These are phyloP conservation scores for Sebastes wilsoni DNA, from an alignment of 2,797 vertebrate genomes.

Conservation along the genomic window DNA sequence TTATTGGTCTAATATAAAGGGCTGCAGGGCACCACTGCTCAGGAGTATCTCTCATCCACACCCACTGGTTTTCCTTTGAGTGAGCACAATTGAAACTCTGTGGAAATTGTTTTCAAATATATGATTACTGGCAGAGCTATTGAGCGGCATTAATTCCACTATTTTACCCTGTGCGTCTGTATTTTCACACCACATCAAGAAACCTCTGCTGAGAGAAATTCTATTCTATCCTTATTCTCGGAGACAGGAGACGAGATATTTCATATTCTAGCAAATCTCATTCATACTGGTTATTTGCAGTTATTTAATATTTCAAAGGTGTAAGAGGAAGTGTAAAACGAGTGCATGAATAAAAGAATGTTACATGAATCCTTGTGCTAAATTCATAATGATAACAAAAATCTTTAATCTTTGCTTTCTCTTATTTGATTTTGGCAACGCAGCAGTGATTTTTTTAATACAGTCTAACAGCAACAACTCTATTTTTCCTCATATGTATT, in stretches of 20 bases:
- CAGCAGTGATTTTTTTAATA: neutral
- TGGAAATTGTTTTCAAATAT: constrained; percentile 8
- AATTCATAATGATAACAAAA: neutral
- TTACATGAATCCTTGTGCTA: neutral
- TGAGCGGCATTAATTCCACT: neutral
- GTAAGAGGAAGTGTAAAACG: neutral
- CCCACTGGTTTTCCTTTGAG: neutral
- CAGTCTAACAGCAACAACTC: neutral
- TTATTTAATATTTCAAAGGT: neutral
- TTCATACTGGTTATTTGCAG: neutral
- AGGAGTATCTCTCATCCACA: neutral
- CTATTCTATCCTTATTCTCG: neutral
- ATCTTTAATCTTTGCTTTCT: neutral
- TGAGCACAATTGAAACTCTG: neutral
- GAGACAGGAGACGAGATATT: neutral
- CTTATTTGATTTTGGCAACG: neutral
- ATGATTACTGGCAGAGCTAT: neutral
- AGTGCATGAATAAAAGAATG: neutral
- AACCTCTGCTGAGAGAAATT: neutral
- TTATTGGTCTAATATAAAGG: constrained; percentile 2
- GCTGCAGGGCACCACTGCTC: neutral
- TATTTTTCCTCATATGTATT: neutral
- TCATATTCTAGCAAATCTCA: neutral
- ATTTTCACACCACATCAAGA: neutral
- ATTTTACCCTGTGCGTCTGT: neutral